Evolutionary conservation across 1,140 invertebrate species (phyloP).

Genomic region (Lanistes nyassanus): DNA sequence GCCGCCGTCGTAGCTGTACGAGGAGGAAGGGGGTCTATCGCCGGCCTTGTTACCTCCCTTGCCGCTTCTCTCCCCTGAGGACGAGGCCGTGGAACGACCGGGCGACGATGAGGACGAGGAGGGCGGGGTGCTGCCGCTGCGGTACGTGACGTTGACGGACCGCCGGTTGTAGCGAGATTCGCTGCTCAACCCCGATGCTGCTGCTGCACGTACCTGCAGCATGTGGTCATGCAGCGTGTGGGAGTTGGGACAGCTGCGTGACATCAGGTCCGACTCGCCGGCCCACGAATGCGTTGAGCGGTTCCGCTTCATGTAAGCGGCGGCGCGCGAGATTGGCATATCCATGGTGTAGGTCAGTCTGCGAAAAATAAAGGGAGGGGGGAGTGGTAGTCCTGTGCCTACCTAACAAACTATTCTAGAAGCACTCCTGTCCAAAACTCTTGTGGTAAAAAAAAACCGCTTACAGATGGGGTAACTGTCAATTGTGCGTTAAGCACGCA

Average conservation of each 20-base stretch:
- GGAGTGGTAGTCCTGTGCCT: no score
- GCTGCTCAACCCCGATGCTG: no score
- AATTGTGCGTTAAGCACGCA: no score
- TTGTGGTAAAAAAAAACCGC: no score
- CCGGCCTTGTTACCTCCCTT: neutral
- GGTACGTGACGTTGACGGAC: neutral
- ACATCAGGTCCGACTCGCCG: constrained; percentile 17
- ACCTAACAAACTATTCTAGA: no score
- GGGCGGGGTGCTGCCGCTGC: neutral
- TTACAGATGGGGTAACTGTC: no score
- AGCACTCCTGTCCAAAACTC: no score
- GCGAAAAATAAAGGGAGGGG: no score
- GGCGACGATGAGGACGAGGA: constrained; percentile 10
- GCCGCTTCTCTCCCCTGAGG: neutral
- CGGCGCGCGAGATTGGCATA: constrained; percentile 1
- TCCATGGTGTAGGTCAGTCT: no score
- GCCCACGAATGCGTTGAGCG: constrained; percentile 26
- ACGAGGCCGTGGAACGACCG: neutral
- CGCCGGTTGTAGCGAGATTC: no score
- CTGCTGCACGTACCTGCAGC: constrained; percentile 1
- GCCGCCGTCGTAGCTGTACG: constrained; percentile 29
- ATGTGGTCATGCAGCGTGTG: constrained; percentile 22
- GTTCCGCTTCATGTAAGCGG: constrained; percentile 20
- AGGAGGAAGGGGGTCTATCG: neutral
- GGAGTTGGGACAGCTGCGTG: constrained; percentile 13